A percentile compares a stretch with the other conserved stretches of the same genome.
These are phyloP conservation scores for Aphelenchoides besseyi DNA, from an alignment of 1,140 invertebrate genomes.

Conservation along the genomic window DNA sequence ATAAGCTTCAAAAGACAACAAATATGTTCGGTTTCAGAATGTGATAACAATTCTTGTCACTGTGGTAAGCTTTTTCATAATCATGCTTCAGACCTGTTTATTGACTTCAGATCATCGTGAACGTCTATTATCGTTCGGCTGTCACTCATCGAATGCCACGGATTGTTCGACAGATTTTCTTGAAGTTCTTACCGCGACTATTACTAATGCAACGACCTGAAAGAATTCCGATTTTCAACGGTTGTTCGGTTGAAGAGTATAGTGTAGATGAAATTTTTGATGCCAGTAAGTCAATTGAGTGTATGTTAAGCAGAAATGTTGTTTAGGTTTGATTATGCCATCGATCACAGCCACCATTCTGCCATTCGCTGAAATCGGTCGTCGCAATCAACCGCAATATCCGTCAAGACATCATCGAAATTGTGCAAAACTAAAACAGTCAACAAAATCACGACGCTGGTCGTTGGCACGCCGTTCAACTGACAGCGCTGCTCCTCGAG, in stretches of 20 bases:
- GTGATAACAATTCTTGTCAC: conserved; percentile 73
- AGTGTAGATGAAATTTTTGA: conserved; percentile 58
- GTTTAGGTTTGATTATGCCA: conserved; percentile 54
- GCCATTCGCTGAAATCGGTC: conserved; percentile 45
- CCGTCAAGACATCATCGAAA: conserved; percentile 39
- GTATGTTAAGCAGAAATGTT: conserved; percentile 26
- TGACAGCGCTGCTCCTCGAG: too few relatives aligned
- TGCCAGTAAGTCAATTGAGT: conserved; percentile 43
- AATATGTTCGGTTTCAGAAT: conserved; percentile 83
- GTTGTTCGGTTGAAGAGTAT: conserved; percentile 63
- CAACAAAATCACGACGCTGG: conserved; percentile 17
- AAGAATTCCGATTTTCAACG: conserved; percentile 69
- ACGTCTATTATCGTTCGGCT: conserved; percentile 96
- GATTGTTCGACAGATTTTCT: conserved; percentile 84
- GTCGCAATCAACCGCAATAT: conserved; percentile 28
- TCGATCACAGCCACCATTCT: conserved; percentile 61
- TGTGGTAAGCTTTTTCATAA: not conserved
- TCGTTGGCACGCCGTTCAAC: conserved; percentile 10
- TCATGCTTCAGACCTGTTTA: conserved; percentile 24
- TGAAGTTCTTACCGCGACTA: conserved; percentile 76
- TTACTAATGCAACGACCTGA: conserved; percentile 59
- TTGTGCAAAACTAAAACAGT: conserved; percentile 40
- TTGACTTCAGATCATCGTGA: conserved; percentile 95
- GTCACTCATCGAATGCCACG: conserved; percentile 82
- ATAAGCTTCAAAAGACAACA: too few relatives aligned